Evolutionary conservation across 2,888 invertebrate genomes (phyloP).

Genomic region (Andrena praecox): DNA sequence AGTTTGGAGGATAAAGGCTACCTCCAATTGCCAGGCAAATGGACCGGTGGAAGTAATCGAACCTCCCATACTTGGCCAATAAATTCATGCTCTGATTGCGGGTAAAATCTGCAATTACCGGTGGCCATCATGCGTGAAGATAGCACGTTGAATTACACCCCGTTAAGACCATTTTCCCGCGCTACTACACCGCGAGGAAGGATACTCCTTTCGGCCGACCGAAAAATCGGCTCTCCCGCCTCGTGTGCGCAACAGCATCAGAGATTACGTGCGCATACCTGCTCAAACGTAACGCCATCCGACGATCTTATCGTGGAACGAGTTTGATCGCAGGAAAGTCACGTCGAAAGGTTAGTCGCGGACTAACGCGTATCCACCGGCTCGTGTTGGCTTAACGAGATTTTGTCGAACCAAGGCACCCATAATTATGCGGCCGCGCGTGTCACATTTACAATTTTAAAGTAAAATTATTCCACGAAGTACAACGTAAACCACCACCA

Average conservation of each 20-base stretch:
- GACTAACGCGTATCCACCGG: constrained; percentile 58
- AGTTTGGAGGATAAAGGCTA: constrained; percentile 42
- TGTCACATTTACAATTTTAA: constrained; percentile 48
- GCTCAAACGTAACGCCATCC: constrained; percentile 66
- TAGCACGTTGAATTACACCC: constrained; percentile 69
- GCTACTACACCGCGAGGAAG: constrained; percentile 24
- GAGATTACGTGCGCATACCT: constrained; percentile 61
- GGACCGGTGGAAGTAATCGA: constrained; percentile 58
- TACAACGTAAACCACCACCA: constrained; percentile 25
- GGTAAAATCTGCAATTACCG: constrained; percentile 76
- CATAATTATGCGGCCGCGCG: constrained; percentile 45
- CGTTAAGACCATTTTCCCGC: constrained; percentile 66
- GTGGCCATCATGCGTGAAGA: constrained; percentile 74
- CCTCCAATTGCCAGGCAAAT: constrained; percentile 39
- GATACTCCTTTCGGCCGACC: constrained; percentile 22
- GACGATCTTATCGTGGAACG: constrained; percentile 74
- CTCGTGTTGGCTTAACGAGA: constrained; percentile 64
- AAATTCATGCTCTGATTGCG: constrained; percentile 77
- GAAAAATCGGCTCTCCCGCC: constrained; percentile 56
- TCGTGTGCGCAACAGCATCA: constrained; percentile 42
- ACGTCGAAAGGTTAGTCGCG: constrained; percentile 65
- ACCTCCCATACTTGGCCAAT: constrained; percentile 59
- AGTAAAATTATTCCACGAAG: constrained; percentile 39
- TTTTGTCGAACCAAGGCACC: constrained; percentile 49
- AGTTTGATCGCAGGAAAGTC: constrained; percentile 72